phyloP scores from a whole-genome alignment of 2,797 vertebrate species.

The Cryptoprocta ferox region DNA sequence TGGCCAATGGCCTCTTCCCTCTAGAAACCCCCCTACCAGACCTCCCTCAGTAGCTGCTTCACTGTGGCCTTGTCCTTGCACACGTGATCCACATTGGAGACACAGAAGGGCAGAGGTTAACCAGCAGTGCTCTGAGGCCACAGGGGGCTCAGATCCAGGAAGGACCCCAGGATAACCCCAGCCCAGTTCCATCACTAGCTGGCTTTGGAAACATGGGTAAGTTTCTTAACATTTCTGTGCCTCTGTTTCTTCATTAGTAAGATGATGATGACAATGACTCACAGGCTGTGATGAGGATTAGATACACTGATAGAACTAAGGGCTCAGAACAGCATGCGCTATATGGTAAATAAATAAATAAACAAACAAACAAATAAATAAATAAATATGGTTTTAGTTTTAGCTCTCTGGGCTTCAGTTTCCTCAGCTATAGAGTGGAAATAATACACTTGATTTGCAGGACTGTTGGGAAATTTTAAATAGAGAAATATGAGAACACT shows the following conservation, averaged over 20 bases:
- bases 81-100: accelerated
- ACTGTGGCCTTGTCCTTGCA: not conserved
- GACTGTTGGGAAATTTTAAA: not conserved
- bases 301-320: not conserved
- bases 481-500: not conserved
- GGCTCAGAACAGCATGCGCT: not conserved
- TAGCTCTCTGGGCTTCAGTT: not conserved
- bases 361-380: not conserved
- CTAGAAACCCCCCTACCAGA: not conserved
- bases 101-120: not conserved
- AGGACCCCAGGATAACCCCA: not conserved
- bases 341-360: not conserved
- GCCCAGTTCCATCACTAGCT: not conserved
- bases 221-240: not conserved
- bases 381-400: not conserved
- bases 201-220: not conserved
- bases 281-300: not conserved
- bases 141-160: not conserved
- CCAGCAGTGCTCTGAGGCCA: not conserved
- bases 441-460: not conserved
- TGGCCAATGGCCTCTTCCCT: not conserved
- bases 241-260: not conserved
- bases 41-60: not conserved
- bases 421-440: constrained; percentile 6
- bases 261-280: not conserved